Evolutionary conservation across 2,113 vertebrate species (phyloP).

Genomic region (Agelaius phoeniceus): DNA sequence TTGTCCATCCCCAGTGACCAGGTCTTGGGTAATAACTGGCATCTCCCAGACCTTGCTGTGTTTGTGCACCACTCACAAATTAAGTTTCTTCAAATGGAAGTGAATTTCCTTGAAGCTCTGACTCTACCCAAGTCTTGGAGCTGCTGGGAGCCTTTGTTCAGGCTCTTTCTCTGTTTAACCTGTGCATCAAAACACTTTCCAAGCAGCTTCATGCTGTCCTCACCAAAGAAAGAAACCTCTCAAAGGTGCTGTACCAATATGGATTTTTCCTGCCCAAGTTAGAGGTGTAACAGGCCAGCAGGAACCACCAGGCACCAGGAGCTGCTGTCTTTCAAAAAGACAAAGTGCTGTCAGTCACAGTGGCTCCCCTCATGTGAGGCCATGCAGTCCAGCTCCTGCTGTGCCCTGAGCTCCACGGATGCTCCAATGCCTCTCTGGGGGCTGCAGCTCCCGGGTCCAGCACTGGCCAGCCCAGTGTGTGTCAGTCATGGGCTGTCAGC

Average conservation of each 20-base stretch:
- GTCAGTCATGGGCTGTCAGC: neutral
- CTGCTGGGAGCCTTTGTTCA: neutral
- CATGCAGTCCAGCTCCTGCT: neutral
- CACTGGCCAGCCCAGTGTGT: neutral
- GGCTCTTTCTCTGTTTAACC: neutral
- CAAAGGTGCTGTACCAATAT: neutral
- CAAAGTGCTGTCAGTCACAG: neutral
- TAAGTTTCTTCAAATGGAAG: neutral
- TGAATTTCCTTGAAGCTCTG: neutral
- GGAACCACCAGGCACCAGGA: neutral
- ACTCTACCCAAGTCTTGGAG: neutral
- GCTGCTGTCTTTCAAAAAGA: neutral
- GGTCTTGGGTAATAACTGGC: neutral
- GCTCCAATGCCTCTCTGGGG: neutral
- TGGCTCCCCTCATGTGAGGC: accelerated
- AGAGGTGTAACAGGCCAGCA: neutral
- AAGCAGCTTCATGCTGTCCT: neutral
- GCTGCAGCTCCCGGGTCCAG: neutral
- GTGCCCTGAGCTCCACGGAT: neutral
- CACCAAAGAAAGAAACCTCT: neutral
- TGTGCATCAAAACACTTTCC: neutral
- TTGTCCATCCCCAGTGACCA: neutral
- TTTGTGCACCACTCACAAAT: neutral
- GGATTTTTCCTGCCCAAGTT: neutral
- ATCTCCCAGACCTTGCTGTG: neutral